phyloP scores from a whole-genome alignment of 2,797 vertebrate genomes.

The Chaenodraco wilsoni region DNA sequence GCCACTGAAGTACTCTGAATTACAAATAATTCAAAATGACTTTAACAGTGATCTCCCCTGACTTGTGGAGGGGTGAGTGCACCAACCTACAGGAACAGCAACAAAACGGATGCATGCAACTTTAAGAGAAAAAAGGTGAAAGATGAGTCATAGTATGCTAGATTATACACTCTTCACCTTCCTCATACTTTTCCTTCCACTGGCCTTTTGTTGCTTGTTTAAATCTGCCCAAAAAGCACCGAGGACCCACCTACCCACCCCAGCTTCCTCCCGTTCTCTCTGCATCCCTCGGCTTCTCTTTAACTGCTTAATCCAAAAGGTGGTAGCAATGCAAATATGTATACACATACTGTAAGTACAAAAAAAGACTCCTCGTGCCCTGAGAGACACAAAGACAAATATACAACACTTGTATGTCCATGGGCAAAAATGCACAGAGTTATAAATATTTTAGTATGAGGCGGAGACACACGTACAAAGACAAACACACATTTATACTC shows the following conservation, averaged over 20 bases:
- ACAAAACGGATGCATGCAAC: constrained; percentile 44
- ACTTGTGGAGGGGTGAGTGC: constrained; percentile 42
- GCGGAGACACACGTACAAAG: neutral
- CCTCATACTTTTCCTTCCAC: constrained; percentile 30
- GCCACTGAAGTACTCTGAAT: constrained; percentile 66
- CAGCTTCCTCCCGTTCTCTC: neutral
- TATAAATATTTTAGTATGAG: constrained; percentile 35
- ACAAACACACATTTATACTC: neutral
- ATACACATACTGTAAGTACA: constrained; percentile 34
- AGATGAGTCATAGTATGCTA: constrained; percentile 53
- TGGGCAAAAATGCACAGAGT: constrained; percentile 26
- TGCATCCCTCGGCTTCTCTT: constrained; percentile 29
- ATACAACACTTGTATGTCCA: constrained; percentile 16
- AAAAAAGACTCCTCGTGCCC: constrained; percentile 24
- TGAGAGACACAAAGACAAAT: constrained; percentile 31
- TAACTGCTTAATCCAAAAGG: constrained; percentile 48
- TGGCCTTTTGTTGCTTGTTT: constrained; percentile 55
- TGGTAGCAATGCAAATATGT: constrained; percentile 53
- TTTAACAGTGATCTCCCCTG: constrained; percentile 61
- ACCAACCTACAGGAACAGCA: constrained; percentile 47
- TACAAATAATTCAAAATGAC: constrained; percentile 67
- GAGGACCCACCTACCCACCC: constrained; percentile 5
- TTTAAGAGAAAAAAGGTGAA: constrained; percentile 52
- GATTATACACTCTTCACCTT: constrained; percentile 46
- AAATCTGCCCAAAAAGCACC: constrained; percentile 50